These are phyloP conservation scores for Neoarius graeffei DNA, from an alignment of 2,113 vertebrate genomes.

Conservation along the genomic window DNA sequence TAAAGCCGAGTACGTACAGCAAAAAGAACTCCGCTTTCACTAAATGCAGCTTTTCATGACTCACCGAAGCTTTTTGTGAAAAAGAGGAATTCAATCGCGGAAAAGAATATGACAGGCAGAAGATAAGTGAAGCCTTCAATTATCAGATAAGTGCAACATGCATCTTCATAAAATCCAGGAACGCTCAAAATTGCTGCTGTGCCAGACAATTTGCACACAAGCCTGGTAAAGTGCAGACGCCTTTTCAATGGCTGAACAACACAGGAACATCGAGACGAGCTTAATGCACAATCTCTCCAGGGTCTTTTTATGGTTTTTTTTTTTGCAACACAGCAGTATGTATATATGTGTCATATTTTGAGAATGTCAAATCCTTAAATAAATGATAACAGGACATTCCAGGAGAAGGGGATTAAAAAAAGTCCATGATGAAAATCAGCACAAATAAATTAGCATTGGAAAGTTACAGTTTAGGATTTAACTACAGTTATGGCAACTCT, in stretches of 20 bases:
- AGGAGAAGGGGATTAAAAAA: neutral
- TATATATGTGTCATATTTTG: neutral
- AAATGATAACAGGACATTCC: neutral
- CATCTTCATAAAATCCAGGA: conserved; percentile 50
- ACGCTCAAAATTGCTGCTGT: conserved; percentile 38
- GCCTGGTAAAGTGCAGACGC: conserved; percentile 16
- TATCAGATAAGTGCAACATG: conserved; percentile 71
- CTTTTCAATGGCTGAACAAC: conserved; percentile 27
- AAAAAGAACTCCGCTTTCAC: conserved; percentile 58
- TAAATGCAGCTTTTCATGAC: conserved; percentile 68
- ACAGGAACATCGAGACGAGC: conserved; percentile 32
- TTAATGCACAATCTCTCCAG: conserved; percentile 25
- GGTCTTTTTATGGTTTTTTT: neutral
- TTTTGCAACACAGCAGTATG: neutral
- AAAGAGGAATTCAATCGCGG: conserved; percentile 66
- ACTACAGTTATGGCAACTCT: neutral
- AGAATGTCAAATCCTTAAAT: conserved; percentile 3
- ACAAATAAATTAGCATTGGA: neutral
- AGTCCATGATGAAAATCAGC: neutral
- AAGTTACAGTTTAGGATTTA: neutral
- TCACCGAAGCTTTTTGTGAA: conserved; percentile 67
- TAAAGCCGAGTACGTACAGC: conserved; percentile 64
- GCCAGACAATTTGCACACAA: conserved; percentile 32
- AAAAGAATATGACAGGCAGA: conserved; percentile 69
- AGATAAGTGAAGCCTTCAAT: conserved; percentile 71